phyloP scores from a whole-genome alignment of 1,140 invertebrate species.

The Asobara japonica region DNA sequence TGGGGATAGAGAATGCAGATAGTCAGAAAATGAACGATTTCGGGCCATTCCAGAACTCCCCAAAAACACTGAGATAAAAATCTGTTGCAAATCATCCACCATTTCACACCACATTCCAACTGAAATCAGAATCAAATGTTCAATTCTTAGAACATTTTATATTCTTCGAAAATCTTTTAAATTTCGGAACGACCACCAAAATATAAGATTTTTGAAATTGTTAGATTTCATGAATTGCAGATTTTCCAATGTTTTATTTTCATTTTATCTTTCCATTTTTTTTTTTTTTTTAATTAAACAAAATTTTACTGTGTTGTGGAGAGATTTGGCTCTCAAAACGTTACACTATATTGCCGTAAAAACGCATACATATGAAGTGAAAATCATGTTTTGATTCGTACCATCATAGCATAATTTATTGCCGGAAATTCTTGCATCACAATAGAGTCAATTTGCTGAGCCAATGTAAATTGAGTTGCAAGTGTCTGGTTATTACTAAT shows the following conservation, averaged over 20 bases:
- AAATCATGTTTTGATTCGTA: too few species aligned
- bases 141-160: background rate
- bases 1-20: slow-evolving; percentile 60
- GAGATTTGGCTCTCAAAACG: too few species aligned
- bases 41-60: slow-evolving; percentile 60
- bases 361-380: too few species aligned
- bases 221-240: background rate
- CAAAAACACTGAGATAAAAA: slow-evolving; percentile 59
- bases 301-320: too few species aligned
- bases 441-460: slow-evolving; percentile 57
- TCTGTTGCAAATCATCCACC: slow-evolving; percentile 62
- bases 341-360: too few species aligned
- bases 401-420: slow-evolving; percentile 55
- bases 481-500: slow-evolving; percentile 48
- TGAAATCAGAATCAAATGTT: slow-evolving; percentile 33
- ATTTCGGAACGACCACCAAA: too few species aligned
- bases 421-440: slow-evolving; percentile 54
- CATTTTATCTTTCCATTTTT: too few species aligned
- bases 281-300: background rate
- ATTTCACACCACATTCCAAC: slow-evolving; percentile 55
- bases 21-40: slow-evolving; percentile 59
- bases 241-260: too few species aligned
- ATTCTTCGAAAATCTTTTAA: too few species aligned
- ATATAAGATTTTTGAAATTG: too few species aligned
- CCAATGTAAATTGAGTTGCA: slow-evolving; percentile 51